Conservation (phyloP, 1,140 invertebrate species). For the Antheraea mylitta region DNA sequence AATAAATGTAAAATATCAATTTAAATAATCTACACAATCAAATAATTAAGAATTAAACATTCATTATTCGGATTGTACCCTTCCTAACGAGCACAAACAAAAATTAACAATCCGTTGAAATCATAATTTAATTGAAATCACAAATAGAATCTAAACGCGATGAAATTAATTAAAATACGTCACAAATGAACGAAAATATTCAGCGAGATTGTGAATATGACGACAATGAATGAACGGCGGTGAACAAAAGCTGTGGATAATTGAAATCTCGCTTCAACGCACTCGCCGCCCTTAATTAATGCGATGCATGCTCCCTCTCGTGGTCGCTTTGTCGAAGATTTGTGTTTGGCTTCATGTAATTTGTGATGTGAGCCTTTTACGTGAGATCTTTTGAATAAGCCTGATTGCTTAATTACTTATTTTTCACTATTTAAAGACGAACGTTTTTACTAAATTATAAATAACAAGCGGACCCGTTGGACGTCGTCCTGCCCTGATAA, state of each 20-base stretch:
- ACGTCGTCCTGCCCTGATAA: too few species aligned
- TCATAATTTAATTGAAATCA: constrained; percentile 2
- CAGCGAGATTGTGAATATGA: constrained; percentile 25
- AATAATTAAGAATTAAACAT: background rate
- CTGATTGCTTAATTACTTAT: too few species aligned
- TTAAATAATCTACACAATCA: background rate
- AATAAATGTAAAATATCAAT: too few species aligned
- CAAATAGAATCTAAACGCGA: constrained; percentile 11
- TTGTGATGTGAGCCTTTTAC: background rate
- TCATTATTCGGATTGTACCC: background rate
- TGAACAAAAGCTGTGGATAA: constrained; percentile 35
- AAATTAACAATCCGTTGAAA: background rate
- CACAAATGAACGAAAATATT: constrained; percentile 31
- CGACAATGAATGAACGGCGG: constrained; percentile 20
- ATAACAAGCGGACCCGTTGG: too few species aligned
- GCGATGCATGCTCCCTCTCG: constrained; percentile 15
- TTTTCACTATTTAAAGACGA: too few species aligned
- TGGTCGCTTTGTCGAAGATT: constrained; percentile 4
- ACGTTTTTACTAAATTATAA: too few species aligned
- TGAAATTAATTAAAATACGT: constrained; percentile 28
- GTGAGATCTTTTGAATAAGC: too few species aligned
- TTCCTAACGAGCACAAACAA: background rate
- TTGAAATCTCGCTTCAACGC: constrained; percentile 31
- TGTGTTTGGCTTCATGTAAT: constrained; percentile 2
- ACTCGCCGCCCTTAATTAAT: constrained; percentile 20